Base-by-base conservation (phyloP, 2,797 vertebrate species). In the Monodelphis domestica region DNA sequence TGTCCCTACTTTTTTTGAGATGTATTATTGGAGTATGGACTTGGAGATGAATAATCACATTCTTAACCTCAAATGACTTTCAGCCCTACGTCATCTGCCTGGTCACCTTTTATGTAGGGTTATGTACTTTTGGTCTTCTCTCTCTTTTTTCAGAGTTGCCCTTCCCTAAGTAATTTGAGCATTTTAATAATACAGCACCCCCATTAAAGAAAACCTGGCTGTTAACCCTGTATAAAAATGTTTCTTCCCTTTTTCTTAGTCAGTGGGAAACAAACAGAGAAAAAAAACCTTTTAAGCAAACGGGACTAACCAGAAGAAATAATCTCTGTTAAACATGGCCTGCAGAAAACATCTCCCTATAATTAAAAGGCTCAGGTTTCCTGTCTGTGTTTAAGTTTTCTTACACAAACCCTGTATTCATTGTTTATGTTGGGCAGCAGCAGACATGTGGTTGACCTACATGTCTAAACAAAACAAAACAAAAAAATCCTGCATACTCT, bases 401-500 rank as follows among this genome's bases (percentile, higher is more conserved):
- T 78, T 0, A 90, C 54, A 91, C 38, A 91, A 92, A 84, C 57
- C 51, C 88, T 0, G 0, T 90, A 92, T 94, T 89, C 63, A 91
- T 94, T 63, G 96, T 93, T 97, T 93, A 90, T 89, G 55, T 95
- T 94, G 51, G 26, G 70, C 87, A 90, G 52, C 94, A 52, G 91
- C 87, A 95, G 90, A 84, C 55, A 92, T 96, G 94, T 95, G 94
- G 93, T 12, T 96, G 96, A 97, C 96, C 97, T 94, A 97, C 94
- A 97, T 97, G 92, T 1, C 38, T 95, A 90, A 93, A 95, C 92
- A 96, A 97, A n/a, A 84, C 53, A 53, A 11, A 45, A 84, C n/a
- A 84, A 97, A 93, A 96, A 91, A 90, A 91, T 89, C 94, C 93
- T 93, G 93, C 94, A 50, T 87, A 90, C 87, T 91, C 95, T 90